phyloP scores from a whole-genome alignment of 2,113 vertebrate genomes.

The Aegithalos caudatus region DNA sequence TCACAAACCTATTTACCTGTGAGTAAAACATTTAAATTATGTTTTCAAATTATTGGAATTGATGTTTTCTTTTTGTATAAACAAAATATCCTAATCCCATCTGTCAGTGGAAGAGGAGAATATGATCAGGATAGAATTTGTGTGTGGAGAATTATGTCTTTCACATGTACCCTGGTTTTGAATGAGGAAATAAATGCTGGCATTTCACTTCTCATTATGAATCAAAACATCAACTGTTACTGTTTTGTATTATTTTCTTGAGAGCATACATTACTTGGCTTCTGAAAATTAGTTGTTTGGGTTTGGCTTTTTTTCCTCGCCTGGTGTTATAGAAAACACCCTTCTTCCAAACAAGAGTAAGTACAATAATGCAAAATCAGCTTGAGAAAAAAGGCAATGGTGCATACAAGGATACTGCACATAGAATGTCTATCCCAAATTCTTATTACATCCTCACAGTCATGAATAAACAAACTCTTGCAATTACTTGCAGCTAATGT shows the following conservation, averaged over 20 bases:
- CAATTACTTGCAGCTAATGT: slow-evolving; percentile 17
- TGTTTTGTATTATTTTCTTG: not conserved
- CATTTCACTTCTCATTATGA: not conserved
- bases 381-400: not conserved
- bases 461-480: slow-evolving; percentile 22
- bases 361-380: not conserved
- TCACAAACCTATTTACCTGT: not conserved
- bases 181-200: not conserved
- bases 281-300: not conserved
- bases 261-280: not conserved
- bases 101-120: not conserved
- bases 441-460: not conserved
- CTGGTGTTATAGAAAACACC: not conserved
- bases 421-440: not conserved
- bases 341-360: not conserved
- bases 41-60: not conserved
- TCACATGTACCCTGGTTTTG: not conserved
- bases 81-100: not conserved
- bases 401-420: not conserved
- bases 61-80: not conserved
- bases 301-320: not conserved
- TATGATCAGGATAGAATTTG: not conserved
- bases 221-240: not conserved
- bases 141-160: not conserved
- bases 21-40: not conserved